These are phyloP conservation scores for Caenorhabditis sinica DNA, from an alignment of 2,888 invertebrate genomes.

Conservation along the genomic window DNA sequence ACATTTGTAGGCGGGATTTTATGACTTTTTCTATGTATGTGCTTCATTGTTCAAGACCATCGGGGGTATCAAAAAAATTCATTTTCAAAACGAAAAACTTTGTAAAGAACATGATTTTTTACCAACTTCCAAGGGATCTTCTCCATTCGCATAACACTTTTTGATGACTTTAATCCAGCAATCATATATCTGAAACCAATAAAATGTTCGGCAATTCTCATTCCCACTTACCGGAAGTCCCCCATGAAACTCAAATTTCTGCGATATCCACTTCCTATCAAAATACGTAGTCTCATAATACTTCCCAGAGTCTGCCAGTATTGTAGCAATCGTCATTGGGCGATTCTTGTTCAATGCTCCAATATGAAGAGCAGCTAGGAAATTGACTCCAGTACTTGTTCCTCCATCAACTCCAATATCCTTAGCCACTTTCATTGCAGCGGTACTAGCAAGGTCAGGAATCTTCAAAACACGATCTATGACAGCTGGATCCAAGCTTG, in stretches of 20 bases:
- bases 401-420: constrained; percentile 69
- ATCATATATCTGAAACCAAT: constrained; percentile 62
- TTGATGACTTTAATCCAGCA: constrained; percentile 73
- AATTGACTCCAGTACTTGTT: constrained; percentile 77
- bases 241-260: constrained; percentile 73
- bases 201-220: background rate
- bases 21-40: background rate
- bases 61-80: too few relatives aligned
- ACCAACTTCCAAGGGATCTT: constrained; percentile 67
- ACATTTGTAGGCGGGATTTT: background rate
- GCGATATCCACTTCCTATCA: constrained; percentile 73
- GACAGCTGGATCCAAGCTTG: constrained; percentile 73
- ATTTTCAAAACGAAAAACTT: background rate
- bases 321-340: constrained; percentile 64
- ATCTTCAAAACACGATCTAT: constrained; percentile 78
- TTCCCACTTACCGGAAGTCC: constrained; percentile 68
- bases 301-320: constrained; percentile 71
- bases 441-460: constrained; percentile 79
- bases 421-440: constrained; percentile 74
- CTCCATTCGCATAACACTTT: constrained; percentile 49
- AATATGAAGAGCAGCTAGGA: constrained; percentile 74
- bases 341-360: constrained; percentile 37
- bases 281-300: constrained; percentile 73
- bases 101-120: background rate
- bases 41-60: too few relatives aligned